These are phyloP conservation scores for Premnoplex brunnescens DNA, from an alignment of 2,797 vertebrate genomes.

Conservation along the genomic window DNA sequence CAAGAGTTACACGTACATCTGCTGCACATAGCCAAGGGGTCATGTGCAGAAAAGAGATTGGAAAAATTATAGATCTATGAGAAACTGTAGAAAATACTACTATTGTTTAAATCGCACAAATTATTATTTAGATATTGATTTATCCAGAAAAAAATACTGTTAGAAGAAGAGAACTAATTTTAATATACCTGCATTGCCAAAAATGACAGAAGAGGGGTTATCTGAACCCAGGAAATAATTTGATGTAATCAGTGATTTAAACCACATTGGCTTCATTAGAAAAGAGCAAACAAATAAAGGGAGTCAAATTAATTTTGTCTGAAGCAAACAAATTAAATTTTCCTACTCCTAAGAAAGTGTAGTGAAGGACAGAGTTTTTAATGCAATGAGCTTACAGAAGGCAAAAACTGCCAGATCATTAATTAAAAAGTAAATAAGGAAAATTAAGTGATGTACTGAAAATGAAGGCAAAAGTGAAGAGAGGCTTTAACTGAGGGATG, in stretches of 20 bases:
- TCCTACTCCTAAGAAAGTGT: background rate
- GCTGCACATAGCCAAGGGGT: background rate
- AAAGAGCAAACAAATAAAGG: background rate
- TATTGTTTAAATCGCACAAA: background rate
- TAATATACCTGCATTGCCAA: background rate
- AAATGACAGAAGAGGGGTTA: background rate
- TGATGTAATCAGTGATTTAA: background rate
- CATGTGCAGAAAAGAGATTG: background rate
- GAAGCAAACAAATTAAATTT: background rate
- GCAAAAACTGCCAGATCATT: background rate
- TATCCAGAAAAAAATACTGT: background rate
- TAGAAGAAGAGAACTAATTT: background rate
- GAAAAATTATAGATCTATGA: background rate
- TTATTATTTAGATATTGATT: background rate
- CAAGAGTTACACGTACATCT: background rate
- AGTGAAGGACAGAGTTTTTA: background rate
- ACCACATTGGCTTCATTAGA: background rate
- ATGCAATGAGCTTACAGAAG: background rate
- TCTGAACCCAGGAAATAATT: background rate
- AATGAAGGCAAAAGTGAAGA: background rate
- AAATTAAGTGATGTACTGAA: slow-evolving; percentile 47
- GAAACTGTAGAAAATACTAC: background rate
- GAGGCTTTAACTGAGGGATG: slow-evolving; percentile 20
- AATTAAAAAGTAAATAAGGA: slow-evolving; percentile 34
- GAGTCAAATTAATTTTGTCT: slow-evolving; percentile 3